Conservation (phyloP, 2,113 vertebrate genomes). For the Diadophis punctatus region DNA sequence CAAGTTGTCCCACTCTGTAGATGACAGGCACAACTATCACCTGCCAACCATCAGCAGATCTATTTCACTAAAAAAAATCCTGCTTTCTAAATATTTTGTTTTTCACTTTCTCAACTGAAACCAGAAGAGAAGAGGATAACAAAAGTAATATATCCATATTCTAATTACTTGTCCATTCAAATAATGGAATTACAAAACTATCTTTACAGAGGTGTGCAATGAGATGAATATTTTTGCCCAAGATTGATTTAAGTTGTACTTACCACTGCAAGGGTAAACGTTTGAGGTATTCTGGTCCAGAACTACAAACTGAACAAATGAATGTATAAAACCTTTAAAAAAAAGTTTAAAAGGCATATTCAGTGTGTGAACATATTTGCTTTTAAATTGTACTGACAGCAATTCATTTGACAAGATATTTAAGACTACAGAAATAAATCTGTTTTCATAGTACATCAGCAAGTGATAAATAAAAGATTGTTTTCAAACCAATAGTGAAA, state of each 20-base stretch:
- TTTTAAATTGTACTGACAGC: background rate
- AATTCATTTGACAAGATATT: conserved; percentile 19
- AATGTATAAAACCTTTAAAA: conserved; percentile 93
- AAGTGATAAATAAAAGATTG: background rate
- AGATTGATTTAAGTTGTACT: conserved; percentile 43
- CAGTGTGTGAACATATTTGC: background rate
- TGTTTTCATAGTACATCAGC: background rate
- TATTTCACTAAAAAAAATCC: background rate
- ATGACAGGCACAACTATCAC: background rate
- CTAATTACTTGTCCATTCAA: background rate
- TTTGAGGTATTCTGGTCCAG: conserved; percentile 97
- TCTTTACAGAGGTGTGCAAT: background rate
- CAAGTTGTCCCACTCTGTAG: background rate
- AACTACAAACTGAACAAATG: conserved; percentile 97
- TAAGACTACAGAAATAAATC: background rate
- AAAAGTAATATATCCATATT: background rate
- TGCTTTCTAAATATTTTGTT: background rate
- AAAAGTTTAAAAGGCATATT: conserved; percentile 17
- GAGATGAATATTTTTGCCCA: background rate
- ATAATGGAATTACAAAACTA: background rate
- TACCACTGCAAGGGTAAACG: conserved; percentile 94
- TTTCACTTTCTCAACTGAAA: background rate
- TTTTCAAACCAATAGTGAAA: background rate
- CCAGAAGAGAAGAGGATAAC: background rate
- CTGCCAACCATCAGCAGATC: background rate